Percentiles rank a stretch among this genome's conserved stretches.
These are phyloP conservation scores for Theonella swinhoei DNA, from an alignment of 37 sponge, comb jelly and placozoan genomes.

Conservation along the genomic window DNA sequence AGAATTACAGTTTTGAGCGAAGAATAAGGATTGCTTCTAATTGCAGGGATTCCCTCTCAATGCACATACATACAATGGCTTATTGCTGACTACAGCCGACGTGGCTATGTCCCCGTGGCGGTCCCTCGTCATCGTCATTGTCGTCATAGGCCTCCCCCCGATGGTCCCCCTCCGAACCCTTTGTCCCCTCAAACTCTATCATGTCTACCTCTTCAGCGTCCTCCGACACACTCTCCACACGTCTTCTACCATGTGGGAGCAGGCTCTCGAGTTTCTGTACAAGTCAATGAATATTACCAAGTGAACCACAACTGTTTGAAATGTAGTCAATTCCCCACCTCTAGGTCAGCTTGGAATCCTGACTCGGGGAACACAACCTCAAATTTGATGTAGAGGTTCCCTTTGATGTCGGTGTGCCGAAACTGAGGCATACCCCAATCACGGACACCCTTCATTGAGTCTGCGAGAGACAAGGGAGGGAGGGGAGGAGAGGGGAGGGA, in stretches of 20 bases:
- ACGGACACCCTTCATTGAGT: conserved; percentile 49
- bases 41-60: too few species aligned
- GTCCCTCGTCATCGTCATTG: conserved; percentile 41
- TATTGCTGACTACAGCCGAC: conserved; percentile 50
- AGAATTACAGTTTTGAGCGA: too few species aligned
- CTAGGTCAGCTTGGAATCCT: too few species aligned
- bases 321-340: too few species aligned
- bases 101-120: neutral
- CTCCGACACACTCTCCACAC: conserved; percentile 11
- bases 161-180: neutral
- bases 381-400: conserved; percentile 92
- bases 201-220: conserved; percentile 71
- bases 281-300: too few species aligned
- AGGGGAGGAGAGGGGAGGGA: conserved; percentile 3
- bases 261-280: conserved; percentile 50
- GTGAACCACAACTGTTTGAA: too few species aligned
- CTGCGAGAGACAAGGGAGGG: too few species aligned
- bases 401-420: conserved; percentile 51
- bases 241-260: conserved; percentile 9
- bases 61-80: too few species aligned
- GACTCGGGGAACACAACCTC: conserved; percentile 83
- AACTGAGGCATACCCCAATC: conserved; percentile 83
- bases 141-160: conserved; percentile 20
- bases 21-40: too few species aligned
- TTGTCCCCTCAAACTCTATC: conserved; percentile 54